phyloP scores from a whole-genome alignment of 2,113 vertebrate genomes.

The Marmota flaviventris region DNA sequence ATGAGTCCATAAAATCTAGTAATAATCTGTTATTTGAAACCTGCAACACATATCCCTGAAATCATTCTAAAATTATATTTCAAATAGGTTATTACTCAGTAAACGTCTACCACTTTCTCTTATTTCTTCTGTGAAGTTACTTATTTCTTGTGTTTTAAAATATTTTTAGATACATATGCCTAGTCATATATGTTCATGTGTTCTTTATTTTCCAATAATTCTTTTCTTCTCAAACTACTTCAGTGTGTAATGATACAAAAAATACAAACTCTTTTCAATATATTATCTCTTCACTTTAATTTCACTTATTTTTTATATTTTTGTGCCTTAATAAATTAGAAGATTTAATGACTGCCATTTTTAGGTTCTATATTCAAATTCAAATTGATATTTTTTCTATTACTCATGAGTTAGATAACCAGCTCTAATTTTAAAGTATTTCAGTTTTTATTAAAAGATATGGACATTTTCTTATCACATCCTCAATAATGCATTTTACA shows the following conservation, averaged over 20 bases:
- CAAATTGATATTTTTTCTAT: not conserved
- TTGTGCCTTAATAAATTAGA: not conserved
- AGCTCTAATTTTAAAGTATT: not conserved
- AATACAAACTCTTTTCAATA: not conserved
- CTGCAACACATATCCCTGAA: not conserved
- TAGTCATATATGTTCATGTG: not conserved
- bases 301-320: not conserved
- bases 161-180: not conserved
- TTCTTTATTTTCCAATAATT: not conserved
- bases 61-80: not conserved
- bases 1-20: not conserved
- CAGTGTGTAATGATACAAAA: not conserved
- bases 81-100: not conserved
- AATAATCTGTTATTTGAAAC: not conserved
- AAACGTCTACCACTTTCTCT: not conserved
- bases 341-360: not conserved
- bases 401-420: not conserved
- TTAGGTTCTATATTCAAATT: not conserved
- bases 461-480: not conserved
- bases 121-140: not conserved
- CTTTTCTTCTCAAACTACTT: not conserved
- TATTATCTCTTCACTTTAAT: not conserved
- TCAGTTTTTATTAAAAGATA: not conserved
- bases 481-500: not conserved
- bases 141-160: not conserved